Conservation (phyloP, 2,888 invertebrate genomes). For the Phortica magna region DNA sequence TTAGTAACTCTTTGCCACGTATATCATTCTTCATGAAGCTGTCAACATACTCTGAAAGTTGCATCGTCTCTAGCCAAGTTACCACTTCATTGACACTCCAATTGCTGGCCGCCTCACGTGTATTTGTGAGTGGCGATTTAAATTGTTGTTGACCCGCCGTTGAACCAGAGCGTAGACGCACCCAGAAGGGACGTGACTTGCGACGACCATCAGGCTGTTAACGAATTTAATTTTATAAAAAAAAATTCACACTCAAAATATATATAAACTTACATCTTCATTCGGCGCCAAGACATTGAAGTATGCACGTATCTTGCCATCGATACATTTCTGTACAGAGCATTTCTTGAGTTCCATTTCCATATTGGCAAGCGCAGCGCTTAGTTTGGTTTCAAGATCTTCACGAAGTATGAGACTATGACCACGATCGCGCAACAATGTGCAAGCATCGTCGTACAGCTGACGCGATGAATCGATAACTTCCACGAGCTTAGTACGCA, state of each 20-base stretch:
- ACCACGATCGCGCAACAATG: constrained; percentile 84
- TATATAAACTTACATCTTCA: constrained; percentile 73
- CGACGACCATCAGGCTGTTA: constrained; percentile 79
- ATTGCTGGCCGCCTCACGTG: constrained; percentile 80
- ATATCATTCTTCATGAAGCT: constrained; percentile 95
- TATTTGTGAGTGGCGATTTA: constrained; percentile 71
- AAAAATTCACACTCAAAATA: neutral
- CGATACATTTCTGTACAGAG: constrained; percentile 79
- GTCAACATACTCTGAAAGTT: constrained; percentile 93
- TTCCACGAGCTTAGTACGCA: constrained; percentile 86
- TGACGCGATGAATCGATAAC: constrained; percentile 78
- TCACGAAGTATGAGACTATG: constrained; percentile 82
- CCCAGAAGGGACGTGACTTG: constrained; percentile 85
- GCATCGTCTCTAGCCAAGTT: constrained; percentile 92
- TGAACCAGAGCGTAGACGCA: constrained; percentile 81
- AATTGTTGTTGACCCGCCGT: constrained; percentile 70
- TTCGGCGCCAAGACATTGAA: constrained; percentile 76
- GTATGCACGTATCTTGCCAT: constrained; percentile 76
- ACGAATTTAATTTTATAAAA: neutral
- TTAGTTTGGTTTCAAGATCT: constrained; percentile 85
- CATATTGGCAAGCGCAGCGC: constrained; percentile 83
- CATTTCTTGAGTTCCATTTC: constrained; percentile 86
- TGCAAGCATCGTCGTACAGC: constrained; percentile 86
- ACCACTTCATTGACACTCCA: constrained; percentile 96
- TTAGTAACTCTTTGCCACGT: constrained; percentile 91